phyloP scores from a whole-genome alignment of 2,888 invertebrate genomes.

The Frankliniella fusca region DNA sequence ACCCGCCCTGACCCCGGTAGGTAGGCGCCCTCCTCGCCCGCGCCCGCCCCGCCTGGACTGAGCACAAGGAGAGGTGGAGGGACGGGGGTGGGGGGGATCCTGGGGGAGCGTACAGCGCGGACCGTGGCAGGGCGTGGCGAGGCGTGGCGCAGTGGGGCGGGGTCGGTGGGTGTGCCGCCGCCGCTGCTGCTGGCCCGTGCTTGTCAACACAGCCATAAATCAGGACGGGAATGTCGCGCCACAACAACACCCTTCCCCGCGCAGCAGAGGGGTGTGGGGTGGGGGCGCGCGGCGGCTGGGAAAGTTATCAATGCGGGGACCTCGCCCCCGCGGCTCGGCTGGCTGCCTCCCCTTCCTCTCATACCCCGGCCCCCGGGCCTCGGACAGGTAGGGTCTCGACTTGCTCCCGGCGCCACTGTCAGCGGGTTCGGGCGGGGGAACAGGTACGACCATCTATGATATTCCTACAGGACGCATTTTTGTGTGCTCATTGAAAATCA shows the following conservation, averaged over 20 bases:
- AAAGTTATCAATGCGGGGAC: no score
- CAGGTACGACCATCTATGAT: no score
- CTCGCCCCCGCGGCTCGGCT: no score
- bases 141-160: not conserved
- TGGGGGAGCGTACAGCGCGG: not conserved
- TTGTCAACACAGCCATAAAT: slow-evolving; percentile 32
- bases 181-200: slow-evolving; percentile 40
- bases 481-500: no score
- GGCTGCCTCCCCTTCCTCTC: no score
- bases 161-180: slow-evolving; percentile 1
- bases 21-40: not conserved
- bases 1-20: not conserved
- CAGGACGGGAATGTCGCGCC: slow-evolving; percentile 36
- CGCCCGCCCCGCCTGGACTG: not conserved
- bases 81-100: no score
- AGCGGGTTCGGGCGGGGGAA: no score
- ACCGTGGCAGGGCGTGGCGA: not conserved
- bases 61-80: no score
- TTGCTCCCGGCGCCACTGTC: no score
- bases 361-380: no score
- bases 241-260: slow-evolving; percentile 30
- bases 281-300: not conserved
- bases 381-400: no score
- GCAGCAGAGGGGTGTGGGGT: not conserved
- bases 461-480: no score